Base-by-base conservation (phyloP, 2,797 vertebrate species). In the Vespertilio murinus region DNA sequence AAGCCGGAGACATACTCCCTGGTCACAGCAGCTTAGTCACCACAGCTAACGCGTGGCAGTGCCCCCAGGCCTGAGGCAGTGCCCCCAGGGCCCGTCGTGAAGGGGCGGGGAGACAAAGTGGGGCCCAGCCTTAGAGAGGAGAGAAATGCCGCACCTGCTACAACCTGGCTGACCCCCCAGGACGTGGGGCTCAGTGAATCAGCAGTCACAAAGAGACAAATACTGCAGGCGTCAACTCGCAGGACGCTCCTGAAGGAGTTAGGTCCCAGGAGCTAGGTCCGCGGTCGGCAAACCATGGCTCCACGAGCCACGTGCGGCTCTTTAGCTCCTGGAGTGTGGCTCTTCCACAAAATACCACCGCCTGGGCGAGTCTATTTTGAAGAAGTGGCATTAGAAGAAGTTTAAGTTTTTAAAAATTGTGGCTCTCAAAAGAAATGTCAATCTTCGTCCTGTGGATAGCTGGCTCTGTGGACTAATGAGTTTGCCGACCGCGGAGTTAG, bases 11-110 rank as follows among this genome's bases (percentile, higher is more conserved):
- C 2, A 8, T 8, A 22, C 4, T 6, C 30, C 8, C 0, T 2
- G 5, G 42, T 17, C 45, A 6, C 3, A 25, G 65, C 23, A 12
- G 10, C 8, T n/a, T 42, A 35, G 11, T 25, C 52, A 14, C 52
- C 11, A 0, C 1, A 35, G 28, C 71, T 18, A 6, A 52, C n/a
- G 18, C 1, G 0, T 2, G 23, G 75, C 17, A 75, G n/a, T 4
- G 28, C n/a, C 79, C n/a, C n/a, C n/a, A n/a, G n/a, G n/a, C n/a
- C n/a, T n/a, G n/a, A n/a, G n/a, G n/a, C n/a, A n/a, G n/a, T n/a
- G n/a, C n/a, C n/a, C n/a, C 73, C 23, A 40, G n/a, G 5, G 79
- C 20, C 47, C 1, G 0, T 17, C 3, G 17, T 1, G 2, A 74
- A 52, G 3, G 59, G 42, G 28, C 3, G 8, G 30, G 73, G 2